phyloP scores from a whole-genome alignment of 2,113 vertebrate species.

The Cyanistes caeruleus region DNA sequence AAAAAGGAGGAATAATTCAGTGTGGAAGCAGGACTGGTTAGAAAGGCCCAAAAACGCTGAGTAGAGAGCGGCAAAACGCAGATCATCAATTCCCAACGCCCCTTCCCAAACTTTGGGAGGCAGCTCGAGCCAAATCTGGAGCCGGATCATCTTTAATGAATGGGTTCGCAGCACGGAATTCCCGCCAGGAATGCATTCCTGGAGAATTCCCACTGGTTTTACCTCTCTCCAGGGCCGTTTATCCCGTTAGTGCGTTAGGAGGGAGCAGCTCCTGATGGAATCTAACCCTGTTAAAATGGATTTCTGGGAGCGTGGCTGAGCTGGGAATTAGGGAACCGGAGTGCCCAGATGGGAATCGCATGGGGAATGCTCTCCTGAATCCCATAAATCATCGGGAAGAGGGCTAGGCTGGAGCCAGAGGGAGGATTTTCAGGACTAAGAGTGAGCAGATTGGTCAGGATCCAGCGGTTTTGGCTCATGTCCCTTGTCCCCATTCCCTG shows the following conservation, averaged over 20 bases:
- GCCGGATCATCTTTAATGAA: not conserved
- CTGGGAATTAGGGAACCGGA: not conserved
- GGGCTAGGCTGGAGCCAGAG: not conserved
- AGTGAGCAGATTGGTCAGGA: not conserved
- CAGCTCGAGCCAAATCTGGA: not conserved
- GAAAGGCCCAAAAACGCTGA: not conserved
- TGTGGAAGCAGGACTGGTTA: constrained; percentile 24
- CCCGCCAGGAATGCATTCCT: not conserved
- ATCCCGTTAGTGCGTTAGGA: constrained; percentile 27
- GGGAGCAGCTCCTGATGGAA: not conserved
- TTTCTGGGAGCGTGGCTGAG: not conserved
- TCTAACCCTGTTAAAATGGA: not conserved
- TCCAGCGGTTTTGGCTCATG: rapidly evolving
- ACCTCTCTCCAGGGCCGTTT: not conserved
- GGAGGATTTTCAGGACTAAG: not conserved
- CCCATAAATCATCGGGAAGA: not conserved
- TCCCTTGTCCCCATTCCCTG: not conserved
- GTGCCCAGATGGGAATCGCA: not conserved
- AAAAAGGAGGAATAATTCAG: not conserved
- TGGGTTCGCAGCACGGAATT: not conserved
- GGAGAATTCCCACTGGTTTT: not conserved
- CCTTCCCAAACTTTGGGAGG: not conserved
- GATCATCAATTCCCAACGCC: not conserved
- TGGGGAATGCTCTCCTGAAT: not conserved
- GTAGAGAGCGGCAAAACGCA: constrained; percentile 46